phyloP scores from a whole-genome alignment of 2,113 vertebrate genomes.

The Ursus arctos region DNA sequence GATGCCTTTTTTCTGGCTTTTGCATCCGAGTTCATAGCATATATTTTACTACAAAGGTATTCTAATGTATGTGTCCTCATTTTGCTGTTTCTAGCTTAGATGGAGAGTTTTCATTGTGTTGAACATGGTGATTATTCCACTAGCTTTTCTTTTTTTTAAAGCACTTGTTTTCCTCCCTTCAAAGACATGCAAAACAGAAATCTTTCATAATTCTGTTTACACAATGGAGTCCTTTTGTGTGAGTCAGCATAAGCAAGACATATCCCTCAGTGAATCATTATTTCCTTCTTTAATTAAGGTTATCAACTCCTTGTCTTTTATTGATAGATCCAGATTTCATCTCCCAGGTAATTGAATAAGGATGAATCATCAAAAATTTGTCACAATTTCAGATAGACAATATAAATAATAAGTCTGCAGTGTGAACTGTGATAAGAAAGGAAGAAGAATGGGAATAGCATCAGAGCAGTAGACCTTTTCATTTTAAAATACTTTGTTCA shows the following conservation, averaged over 20 bases:
- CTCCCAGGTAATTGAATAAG: constrained; percentile 59
- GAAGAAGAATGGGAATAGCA: constrained; percentile 17
- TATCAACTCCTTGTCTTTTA: constrained; percentile 35
- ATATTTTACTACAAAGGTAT: constrained; percentile 64
- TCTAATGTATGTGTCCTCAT: constrained; percentile 60
- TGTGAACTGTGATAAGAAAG: constrained; percentile 40
- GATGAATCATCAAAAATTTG: constrained; percentile 25
- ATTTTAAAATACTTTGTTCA: constrained; percentile 52
- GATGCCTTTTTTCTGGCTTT: constrained; percentile 37
- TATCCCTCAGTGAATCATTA: constrained; percentile 13
- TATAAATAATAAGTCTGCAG: constrained; percentile 47
- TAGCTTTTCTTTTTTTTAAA: constrained; percentile 37
- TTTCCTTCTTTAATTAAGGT: constrained; percentile 45
- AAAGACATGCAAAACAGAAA: constrained; percentile 65
- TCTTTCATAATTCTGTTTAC: constrained; percentile 62
- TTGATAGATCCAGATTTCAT: constrained; percentile 54
- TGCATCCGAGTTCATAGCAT: background rate
- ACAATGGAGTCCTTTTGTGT: constrained; percentile 37
- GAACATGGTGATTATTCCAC: constrained; percentile 27
- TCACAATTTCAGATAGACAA: constrained; percentile 32
- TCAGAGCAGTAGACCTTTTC: constrained; percentile 30
- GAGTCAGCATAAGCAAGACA: constrained; percentile 52
- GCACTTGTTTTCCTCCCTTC: constrained; percentile 32
- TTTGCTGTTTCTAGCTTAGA: constrained; percentile 64
- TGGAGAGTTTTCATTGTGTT: constrained; percentile 57